A percentile compares a stretch with the other conserved stretches of the same genome.
These are phyloP conservation scores for Tenthredo notha DNA, from an alignment of 2,888 invertebrate species.

Conservation along the genomic window DNA sequence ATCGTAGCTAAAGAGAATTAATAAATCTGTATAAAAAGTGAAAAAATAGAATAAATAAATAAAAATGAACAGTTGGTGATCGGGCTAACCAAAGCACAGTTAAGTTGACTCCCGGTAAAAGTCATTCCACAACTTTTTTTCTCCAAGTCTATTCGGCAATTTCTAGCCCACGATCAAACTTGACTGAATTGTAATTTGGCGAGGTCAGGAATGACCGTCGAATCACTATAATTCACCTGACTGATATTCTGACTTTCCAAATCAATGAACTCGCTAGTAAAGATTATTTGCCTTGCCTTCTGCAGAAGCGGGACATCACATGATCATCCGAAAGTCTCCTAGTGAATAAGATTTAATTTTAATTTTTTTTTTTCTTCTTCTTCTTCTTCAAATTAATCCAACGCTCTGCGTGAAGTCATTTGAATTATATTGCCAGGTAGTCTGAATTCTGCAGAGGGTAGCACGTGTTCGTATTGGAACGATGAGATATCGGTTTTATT, in stretches of 20 bases:
- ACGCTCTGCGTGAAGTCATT: constrained; percentile 13
- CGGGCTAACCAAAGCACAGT: constrained; percentile 15
- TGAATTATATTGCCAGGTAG: background rate
- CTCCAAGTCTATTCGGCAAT: background rate
- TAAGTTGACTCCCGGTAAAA: constrained; percentile 18
- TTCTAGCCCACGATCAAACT: constrained; percentile 1
- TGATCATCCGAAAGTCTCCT: constrained; percentile 24
- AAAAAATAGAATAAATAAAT: background rate
- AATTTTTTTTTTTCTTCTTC: background rate
- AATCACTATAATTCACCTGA: constrained; percentile 30
- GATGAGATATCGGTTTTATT: constrained; percentile 32
- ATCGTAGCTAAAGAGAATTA: background rate
- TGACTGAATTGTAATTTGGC: constrained; percentile 35
- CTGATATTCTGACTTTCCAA: constrained; percentile 35
- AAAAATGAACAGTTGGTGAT: background rate
- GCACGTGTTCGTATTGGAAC: constrained; percentile 10
- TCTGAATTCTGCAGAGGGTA: background rate
- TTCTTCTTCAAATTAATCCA: background rate
- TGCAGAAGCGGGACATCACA: background rate
- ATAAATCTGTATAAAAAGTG: background rate
- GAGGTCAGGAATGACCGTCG: constrained; percentile 15
- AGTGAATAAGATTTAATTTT: background rate
- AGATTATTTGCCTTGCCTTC: background rate
- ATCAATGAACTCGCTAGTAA: constrained; percentile 20
- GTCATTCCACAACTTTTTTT: constrained; percentile 5